Evolutionary conservation across 2,113 vertebrate species (phyloP).

Genomic region (Canis aureus): DNA sequence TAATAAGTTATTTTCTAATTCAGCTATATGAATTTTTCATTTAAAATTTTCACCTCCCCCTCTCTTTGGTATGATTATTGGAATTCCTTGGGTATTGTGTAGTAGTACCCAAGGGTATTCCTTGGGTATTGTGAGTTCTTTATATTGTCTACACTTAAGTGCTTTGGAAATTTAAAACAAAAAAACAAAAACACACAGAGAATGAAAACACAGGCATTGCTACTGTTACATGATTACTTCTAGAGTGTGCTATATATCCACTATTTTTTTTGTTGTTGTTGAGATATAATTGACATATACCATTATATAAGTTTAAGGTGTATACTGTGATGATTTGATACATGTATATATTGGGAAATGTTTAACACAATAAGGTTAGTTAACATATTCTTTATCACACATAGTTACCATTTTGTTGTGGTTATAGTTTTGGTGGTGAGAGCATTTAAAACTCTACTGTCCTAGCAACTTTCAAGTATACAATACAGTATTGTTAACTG

Average conservation of each 20-base stretch:
- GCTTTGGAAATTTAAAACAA: constrained; percentile 24
- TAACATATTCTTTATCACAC: neutral
- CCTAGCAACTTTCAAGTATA: neutral
- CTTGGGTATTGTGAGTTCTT: neutral
- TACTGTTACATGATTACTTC: neutral
- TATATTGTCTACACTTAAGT: neutral
- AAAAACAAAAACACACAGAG: neutral
- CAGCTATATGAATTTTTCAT: neutral
- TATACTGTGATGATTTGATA: neutral
- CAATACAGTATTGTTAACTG: neutral
- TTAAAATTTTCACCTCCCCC: neutral
- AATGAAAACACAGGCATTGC: neutral
- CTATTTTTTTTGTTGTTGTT: neutral
- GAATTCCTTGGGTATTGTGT: neutral
- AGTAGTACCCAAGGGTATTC: neutral
- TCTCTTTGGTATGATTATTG: constrained; percentile 35
- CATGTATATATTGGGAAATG: neutral
- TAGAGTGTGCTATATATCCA: neutral
- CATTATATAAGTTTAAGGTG: neutral
- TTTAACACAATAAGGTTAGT: neutral
- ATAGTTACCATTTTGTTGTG: neutral
- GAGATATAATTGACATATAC: neutral
- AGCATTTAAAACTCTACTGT: neutral
- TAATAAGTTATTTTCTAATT: constrained; percentile 8
- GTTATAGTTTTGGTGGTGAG: neutral